Conservation (phyloP, 2,113 vertebrate genomes). For the Osmerus mordax region DNA sequence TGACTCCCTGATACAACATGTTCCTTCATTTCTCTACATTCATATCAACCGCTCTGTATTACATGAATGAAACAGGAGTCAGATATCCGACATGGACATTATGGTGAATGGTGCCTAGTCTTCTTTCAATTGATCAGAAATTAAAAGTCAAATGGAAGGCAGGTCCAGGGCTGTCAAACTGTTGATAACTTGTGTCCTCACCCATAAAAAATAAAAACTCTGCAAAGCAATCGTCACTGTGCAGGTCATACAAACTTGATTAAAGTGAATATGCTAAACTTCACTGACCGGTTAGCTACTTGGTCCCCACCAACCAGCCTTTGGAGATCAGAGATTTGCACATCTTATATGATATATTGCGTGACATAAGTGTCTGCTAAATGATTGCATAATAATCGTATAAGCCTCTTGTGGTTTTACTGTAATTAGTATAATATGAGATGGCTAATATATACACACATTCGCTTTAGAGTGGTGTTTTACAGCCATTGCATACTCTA, state of each 20-base stretch:
- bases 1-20: slow-evolving; percentile 19
- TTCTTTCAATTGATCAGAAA: slow-evolving; percentile 35
- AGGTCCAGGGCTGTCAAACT: slow-evolving; percentile 12
- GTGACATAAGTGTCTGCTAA: too few species aligned
- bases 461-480: slow-evolving; percentile 5
- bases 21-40: slow-evolving; percentile 5
- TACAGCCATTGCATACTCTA: slow-evolving; percentile 10
- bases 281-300: slow-evolving; percentile 40
- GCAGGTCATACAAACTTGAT: slow-evolving; percentile 46
- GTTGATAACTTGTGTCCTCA: slow-evolving; percentile 6
- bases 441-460: too few species aligned
- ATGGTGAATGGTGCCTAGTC: slow-evolving; percentile 23
- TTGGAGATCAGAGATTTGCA: slow-evolving; percentile 54
- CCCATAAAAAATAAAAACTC: slow-evolving; percentile 11
- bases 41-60: not conserved
- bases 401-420: slow-evolving; percentile 70
- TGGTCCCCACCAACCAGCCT: slow-evolving; percentile 38
- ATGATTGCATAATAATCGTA: slow-evolving; percentile 57
- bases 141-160: slow-evolving; percentile 25
- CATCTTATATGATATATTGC: slow-evolving; percentile 52
- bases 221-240: slow-evolving; percentile 24
- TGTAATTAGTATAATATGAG: slow-evolving; percentile 64
- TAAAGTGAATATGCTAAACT: slow-evolving; percentile 41
- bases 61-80: slow-evolving; percentile 38
- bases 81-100: slow-evolving; percentile 21